Evolutionary conservation across 2,113 vertebrate genomes (phyloP).

Genomic region (Poecile atricapillus): DNA sequence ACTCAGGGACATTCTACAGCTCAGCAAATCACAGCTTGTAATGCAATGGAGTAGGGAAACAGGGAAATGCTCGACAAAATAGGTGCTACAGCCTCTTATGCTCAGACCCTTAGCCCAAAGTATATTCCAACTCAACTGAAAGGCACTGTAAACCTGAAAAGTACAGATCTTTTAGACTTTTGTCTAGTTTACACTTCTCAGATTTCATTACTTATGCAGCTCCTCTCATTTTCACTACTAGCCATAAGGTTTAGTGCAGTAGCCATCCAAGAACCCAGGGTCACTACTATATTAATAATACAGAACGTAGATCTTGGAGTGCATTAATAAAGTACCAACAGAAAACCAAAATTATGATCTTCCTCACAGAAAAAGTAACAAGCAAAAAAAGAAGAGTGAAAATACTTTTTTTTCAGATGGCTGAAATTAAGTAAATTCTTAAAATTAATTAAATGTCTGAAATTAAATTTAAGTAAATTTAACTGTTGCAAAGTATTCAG

Average conservation of each 20-base stretch:
- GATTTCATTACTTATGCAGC: background rate
- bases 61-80: background rate
- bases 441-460: background rate
- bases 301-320: background rate
- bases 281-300: background rate
- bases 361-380: background rate
- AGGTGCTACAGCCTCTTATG: background rate
- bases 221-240: background rate
- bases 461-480: background rate
- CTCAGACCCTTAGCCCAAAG: background rate
- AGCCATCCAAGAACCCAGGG: background rate
- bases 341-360: background rate
- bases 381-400: background rate
- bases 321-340: background rate
- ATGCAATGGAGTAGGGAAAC: background rate
- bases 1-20: background rate
- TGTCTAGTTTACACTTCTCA: background rate
- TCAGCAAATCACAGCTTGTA: background rate
- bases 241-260: background rate
- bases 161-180: background rate
- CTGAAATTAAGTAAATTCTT: background rate
- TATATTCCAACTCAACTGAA: background rate
- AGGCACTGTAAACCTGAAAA: background rate
- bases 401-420: background rate
- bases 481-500: background rate